Conservation (phyloP, 2,113 vertebrate species). For the Cavia aperea region DNA sequence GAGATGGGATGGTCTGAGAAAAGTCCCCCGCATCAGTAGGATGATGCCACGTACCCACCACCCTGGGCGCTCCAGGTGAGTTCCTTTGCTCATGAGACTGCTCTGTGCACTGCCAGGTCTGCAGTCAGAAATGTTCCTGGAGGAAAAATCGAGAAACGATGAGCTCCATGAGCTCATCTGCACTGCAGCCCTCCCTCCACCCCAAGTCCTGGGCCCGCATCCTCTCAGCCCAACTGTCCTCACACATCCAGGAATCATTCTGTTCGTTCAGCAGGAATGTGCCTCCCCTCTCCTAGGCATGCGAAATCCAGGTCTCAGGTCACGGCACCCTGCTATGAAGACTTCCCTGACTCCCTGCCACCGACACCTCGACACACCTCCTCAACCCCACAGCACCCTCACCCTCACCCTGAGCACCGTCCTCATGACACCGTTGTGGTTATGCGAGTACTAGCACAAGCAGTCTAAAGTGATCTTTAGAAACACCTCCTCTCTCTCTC, state of each 20-base stretch:
- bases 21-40: background rate
- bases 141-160: background rate
- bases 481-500: background rate
- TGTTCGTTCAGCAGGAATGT: background rate
- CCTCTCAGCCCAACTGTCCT: fast-evolving
- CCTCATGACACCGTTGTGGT: background rate
- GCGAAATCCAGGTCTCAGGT: background rate
- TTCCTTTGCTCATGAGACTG: background rate
- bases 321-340: background rate
- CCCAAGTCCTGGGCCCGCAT: background rate
- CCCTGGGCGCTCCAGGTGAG: fast-evolving
- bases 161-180: too few species aligned
- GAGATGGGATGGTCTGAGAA: background rate
- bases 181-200: too few species aligned
- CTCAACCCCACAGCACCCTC: background rate
- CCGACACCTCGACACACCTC: background rate
- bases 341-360: background rate
- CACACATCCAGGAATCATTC: fast-evolving
- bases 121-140: background rate
- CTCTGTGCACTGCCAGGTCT: background rate
- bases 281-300: background rate
- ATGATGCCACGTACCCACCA: background rate
- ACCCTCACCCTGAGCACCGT: background rate
- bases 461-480: background rate
- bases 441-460: background rate